A percentile compares a stretch with the other conserved stretches of the same genome.
These are phyloP conservation scores for Trichoplusia ni DNA, from an alignment of 1,140 invertebrate species.

Conservation along the genomic window DNA sequence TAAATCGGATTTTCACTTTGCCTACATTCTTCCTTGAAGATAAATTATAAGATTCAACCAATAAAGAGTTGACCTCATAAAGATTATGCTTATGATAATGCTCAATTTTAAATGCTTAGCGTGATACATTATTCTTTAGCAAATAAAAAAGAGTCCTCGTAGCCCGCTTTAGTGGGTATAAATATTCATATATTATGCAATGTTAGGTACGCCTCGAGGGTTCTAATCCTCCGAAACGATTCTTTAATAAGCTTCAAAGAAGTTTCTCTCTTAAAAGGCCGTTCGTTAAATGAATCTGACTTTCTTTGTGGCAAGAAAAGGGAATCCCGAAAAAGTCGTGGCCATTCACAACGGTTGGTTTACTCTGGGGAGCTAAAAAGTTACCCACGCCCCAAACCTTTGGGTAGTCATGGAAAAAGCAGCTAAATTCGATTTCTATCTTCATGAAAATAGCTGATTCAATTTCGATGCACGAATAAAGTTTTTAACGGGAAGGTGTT, in stretches of 20 bases:
- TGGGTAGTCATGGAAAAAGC: slow-evolving; percentile 44
- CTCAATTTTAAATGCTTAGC: neutral
- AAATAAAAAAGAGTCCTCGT: neutral
- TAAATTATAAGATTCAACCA: slow-evolving; percentile 52
- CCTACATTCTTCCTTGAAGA: slow-evolving; percentile 52
- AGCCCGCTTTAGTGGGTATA: slow-evolving; percentile 16
- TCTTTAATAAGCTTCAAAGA: slow-evolving; percentile 63
- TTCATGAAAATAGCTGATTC: slow-evolving; percentile 33
- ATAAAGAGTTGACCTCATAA: slow-evolving; percentile 29
- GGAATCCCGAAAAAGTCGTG: slow-evolving; percentile 50
- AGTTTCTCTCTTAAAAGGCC: slow-evolving; percentile 56
- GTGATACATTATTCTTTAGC: neutral
- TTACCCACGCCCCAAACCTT: slow-evolving; percentile 41
- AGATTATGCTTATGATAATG: neutral
- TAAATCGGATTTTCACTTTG: slow-evolving; percentile 66
- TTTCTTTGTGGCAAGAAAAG: slow-evolving; percentile 57
- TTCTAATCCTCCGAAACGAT: slow-evolving; percentile 50
- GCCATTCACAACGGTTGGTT: slow-evolving; percentile 56
- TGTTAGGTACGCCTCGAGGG: slow-evolving; percentile 29
- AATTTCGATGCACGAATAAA: slow-evolving; percentile 15
- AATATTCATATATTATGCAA: slow-evolving; percentile 40
- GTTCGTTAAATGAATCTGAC: slow-evolving; percentile 58
- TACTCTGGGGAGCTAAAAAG: slow-evolving; percentile 52
- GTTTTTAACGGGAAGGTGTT: neutral
- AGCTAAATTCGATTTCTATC: slow-evolving; percentile 42